phyloP scores from a whole-genome alignment of 2,113 vertebrate genomes.

The Xenopus tropicalis region DNA sequence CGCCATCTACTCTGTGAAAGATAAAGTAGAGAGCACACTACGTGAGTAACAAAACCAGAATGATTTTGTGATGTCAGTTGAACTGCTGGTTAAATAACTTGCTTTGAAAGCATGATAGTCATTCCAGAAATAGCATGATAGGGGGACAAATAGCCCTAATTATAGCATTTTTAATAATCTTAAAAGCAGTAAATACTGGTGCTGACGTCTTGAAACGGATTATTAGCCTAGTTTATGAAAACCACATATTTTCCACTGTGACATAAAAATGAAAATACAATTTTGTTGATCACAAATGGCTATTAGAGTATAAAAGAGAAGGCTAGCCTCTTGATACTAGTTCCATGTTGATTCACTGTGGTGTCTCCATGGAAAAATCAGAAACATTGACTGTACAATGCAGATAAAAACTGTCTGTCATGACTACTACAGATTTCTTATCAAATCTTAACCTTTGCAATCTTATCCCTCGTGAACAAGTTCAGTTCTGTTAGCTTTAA shows the following conservation, averaged over 20 bases:
- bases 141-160: not conserved
- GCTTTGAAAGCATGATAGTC: not conserved
- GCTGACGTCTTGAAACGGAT: not conserved
- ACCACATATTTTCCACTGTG: not conserved
- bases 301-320: too few relatives aligned
- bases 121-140: not conserved
- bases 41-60: constrained; percentile 64
- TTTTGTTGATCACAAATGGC: too few relatives aligned
- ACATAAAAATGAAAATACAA: not conserved
- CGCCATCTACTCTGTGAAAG: constrained; percentile 68
- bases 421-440: too few relatives aligned
- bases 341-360: too few relatives aligned
- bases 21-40: constrained; percentile 81
- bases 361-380: too few relatives aligned
- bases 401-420: too few relatives aligned
- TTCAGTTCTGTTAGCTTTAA: too few relatives aligned
- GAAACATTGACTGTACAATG: too few relatives aligned
- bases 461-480: too few relatives aligned
- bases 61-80: not conserved
- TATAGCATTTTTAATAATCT: not conserved
- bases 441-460: too few relatives aligned
- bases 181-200: not conserved
- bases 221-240: not conserved
- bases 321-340: too few relatives aligned
- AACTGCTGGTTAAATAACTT: not conserved